These are phyloP conservation scores for Aphis craccivora DNA, from an alignment of 1,140 invertebrate genomes.

Conservation along the genomic window DNA sequence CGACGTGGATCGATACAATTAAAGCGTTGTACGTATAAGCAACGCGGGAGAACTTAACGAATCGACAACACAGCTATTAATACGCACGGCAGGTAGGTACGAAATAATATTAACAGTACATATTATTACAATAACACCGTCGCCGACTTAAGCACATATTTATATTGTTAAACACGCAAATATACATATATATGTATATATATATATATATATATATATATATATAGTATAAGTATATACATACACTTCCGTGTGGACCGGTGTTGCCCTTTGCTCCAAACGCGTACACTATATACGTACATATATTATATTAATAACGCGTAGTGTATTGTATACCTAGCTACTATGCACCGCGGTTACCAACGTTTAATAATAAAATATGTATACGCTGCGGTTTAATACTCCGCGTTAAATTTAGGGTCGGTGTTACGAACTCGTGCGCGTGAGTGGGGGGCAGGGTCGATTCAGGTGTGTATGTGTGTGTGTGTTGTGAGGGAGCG, in stretches of 20 bases:
- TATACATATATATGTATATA: not conserved
- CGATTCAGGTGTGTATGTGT: not conserved
- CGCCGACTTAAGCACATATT: not conserved
- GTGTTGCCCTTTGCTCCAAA: not conserved
- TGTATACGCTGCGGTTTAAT: not conserved
- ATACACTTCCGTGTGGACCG: not conserved
- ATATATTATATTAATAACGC: not conserved
- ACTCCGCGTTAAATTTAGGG: not conserved
- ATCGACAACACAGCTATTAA: not conserved
- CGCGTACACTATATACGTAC: not conserved
- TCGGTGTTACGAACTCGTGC: not conserved
- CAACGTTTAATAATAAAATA: slow-evolving; percentile 16
- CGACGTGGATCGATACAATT: no score
- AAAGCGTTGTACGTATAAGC: not conserved
- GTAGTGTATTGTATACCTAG: not conserved
- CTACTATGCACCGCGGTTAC: not conserved
- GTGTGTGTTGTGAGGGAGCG: not conserved
- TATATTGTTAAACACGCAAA: not conserved
- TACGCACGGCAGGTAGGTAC: not conserved
- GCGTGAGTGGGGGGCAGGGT: not conserved
- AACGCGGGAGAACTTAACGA: not conserved
- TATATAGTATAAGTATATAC: no score
- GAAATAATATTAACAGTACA: slow-evolving; percentile 13
- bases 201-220: not conserved
- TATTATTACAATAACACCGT: slow-evolving; percentile 9